Evolutionary conservation across 2,113 vertebrate species (phyloP), one percentile per base, ranked within the genome.

Genomic region (Corapipo altera): DNA sequence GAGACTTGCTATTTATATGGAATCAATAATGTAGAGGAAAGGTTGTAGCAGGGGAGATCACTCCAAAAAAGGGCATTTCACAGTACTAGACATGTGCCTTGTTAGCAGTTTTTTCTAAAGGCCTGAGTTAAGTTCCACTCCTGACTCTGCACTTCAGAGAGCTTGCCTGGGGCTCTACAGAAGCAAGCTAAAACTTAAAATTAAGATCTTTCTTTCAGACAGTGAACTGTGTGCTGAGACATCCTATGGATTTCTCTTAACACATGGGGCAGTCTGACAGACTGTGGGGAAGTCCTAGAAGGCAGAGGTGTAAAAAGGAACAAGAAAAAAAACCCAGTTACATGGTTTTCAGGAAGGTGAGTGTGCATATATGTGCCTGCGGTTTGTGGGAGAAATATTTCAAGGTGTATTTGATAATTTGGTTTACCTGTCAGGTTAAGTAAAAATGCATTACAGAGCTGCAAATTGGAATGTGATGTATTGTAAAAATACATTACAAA

Each of bases 91-190:
- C 48, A 62, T 87, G 48, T 93, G 92, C 86, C 77, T 96, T 89
- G 89, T 94, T 96, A 91, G 94, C 76, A 89, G 27, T 10, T 85
- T 94, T 90, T 91, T 89, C 73, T 88, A 75, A 93, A 90, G 91
- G 67, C 80, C 70, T 64, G 54, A 89, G 67, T 91, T 94, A 91
- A 91, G 70, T 94, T 96, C 57, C 67, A 55, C 85, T 87, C 82
- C 55, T 80, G 91, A 85, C 59, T 92, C 72, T 72, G 57, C 66
- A 85, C 93, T 96, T 97, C 87, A 97, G 77, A 97, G 73, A 93
- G 24, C 64, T 96, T 96, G 94, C 95, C 97, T 85, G 55, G 6
- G 82, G 93, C 82, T 91, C 78, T 79, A 65, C 86, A 96, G 92
- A 90, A 90, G 49, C 69, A 95, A 85, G 59, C 85, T 82, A 76